Conservation (phyloP, 2,888 invertebrate species). For the Dorcus parallelipipedus region DNA sequence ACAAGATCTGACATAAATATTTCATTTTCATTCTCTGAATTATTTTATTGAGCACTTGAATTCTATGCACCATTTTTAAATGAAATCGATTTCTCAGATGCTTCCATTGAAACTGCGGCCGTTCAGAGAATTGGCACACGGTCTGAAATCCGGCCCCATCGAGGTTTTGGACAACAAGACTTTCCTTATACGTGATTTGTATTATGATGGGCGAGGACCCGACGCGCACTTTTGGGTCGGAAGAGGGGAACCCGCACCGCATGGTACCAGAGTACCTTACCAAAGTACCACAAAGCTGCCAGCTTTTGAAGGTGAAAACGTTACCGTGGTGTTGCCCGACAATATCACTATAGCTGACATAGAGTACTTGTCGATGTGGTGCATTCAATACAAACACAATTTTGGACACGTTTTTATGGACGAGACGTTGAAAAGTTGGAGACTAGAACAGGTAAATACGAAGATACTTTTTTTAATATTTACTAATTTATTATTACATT, state of each 20-base stretch:
- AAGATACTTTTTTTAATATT: too few relatives aligned
- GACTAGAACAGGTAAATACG: too few relatives aligned
- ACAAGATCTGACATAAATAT: too few relatives aligned
- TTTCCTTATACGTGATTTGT: slow-evolving; percentile 5
- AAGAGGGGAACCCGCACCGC: background rate
- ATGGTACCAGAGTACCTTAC: slow-evolving; percentile 4
- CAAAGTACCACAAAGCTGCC: background rate
- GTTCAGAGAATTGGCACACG: slow-evolving; percentile 15
- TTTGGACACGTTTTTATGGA: background rate
- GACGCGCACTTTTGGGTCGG: slow-evolving; percentile 26
- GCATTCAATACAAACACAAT: background rate
- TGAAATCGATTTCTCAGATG: slow-evolving; percentile 4
- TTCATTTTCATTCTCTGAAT: too few relatives aligned
- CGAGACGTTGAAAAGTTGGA: background rate
- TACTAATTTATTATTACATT: too few relatives aligned
- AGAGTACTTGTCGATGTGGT: slow-evolving; percentile 8
- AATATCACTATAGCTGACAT: background rate
- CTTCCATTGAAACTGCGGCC: slow-evolving; percentile 10
- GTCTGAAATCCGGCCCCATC: slow-evolving; percentile 7
- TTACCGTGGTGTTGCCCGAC: slow-evolving; percentile 3
- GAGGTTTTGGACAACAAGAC: slow-evolving; percentile 4
- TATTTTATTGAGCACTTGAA: too few relatives aligned
- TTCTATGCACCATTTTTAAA: too few relatives aligned
- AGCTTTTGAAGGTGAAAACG: background rate
- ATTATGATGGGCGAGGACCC: slow-evolving; percentile 20